Evolutionary conservation across 2,797 vertebrate species (phyloP).

Genomic region (Peromyscus nudipes): DNA sequence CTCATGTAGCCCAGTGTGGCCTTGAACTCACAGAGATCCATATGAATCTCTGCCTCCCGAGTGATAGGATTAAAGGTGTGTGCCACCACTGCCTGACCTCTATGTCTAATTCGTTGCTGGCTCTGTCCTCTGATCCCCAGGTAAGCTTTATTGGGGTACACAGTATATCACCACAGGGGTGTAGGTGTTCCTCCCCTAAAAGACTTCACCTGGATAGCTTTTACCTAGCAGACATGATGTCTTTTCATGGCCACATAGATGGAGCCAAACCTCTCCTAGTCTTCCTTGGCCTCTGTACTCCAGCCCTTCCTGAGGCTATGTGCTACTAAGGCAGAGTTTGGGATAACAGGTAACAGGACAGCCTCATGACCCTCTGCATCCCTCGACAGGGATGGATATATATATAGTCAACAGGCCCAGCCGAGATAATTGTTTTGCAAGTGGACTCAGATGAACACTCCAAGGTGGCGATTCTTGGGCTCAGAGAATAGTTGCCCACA

Average conservation of each 20-base stretch:
- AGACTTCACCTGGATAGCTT: background rate
- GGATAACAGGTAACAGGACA: background rate
- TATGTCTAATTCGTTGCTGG: no score
- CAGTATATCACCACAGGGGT: background rate
- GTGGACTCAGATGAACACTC: background rate
- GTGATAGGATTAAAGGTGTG: no score
- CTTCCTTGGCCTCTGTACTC: background rate
- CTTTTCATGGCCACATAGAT: background rate
- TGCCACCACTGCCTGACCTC: no score
- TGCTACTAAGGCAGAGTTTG: no score
- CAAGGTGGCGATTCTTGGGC: background rate
- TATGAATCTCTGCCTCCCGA: no score
- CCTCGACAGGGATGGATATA: no score
- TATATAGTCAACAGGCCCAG: background rate
- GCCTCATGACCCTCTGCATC: background rate
- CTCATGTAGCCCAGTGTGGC: no score
- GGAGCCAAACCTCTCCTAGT: background rate
- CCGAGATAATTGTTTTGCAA: background rate
- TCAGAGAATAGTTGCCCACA: background rate
- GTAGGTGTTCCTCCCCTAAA: background rate
- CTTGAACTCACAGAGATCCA: no score
- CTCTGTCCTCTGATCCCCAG: no score
- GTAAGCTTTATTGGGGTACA: no score
- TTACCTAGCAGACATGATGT: background rate
- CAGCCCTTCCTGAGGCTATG: background rate